Base-by-base conservation (phyloP, 2,888 invertebrate genomes). In the Ophioninae sp. region DNA sequence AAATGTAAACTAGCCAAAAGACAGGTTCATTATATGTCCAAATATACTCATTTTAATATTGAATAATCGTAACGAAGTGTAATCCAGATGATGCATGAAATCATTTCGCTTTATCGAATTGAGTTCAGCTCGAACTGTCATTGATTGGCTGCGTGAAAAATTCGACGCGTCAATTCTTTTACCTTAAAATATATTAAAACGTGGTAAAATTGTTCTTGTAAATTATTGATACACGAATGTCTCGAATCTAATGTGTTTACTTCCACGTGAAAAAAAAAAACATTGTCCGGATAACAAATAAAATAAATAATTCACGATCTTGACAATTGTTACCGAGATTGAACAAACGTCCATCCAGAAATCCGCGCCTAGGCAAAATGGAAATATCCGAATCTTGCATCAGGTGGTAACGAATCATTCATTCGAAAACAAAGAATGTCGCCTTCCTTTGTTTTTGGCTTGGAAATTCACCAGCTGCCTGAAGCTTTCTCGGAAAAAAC, bases 361-460 rank as follows among this genome's bases (percentile, higher is more conserved):
- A 57, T 39, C n/a, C 3, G 41, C 30, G 69, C 41, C 17, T 13
- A 37, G 3, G 13, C 39, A 39, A 65, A 72, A 57, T 57, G 44
- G 50, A 76, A 74, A 56, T 70, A 70, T 41, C 56, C 59, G 56
- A 67, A 80, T 61, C 37, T 17, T 78, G 65, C 50, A 61, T 69
- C 23, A 56, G 79, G 67, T 44, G 61, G 39, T 76, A 62, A 84
- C 79, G 67, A 77, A 84, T 68, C 72, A 10, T 76, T 79, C 76
- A n/a, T 39, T 56, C 62, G 75, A 77, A 69, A 67, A 77, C 62
- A 8, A 69, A 30, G 64, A 39, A 21, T 8, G n/a, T 61, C 21
- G 57, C 57, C 20, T 39, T 44, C 56, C 72, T 69, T 80, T 69
- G 68, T 85, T 78, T 80, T 59, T 70, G 57, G 67, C 70, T 77